Evolutionary conservation across 2,797 vertebrate species (phyloP), one percentile per base, ranked within the genome.

Genomic region (Sebastes diaconus): DNA sequence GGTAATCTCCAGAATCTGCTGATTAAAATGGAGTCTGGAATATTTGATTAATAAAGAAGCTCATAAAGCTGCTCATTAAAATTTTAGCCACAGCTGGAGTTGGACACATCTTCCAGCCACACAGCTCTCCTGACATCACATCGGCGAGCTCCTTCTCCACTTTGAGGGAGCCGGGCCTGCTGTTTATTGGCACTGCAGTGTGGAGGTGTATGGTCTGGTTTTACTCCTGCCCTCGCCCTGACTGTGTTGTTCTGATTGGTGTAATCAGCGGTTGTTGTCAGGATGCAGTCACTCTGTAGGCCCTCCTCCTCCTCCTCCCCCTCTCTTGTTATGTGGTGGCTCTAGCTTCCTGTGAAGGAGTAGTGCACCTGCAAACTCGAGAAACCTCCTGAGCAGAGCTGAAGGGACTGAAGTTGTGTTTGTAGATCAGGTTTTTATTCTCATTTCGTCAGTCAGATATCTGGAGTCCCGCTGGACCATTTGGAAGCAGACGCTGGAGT

Each of bases 281-380:
- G 90, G 91, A 93, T 90, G 84, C 82, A 92, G 92, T 84, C 83
- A 67, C 73, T 84, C 80, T 79, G 52, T 87, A 75, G 66, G 60
- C 75, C 81, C 79, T 50, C 77, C 22, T 83, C 63, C 42, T 46
- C 59, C 61, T 67, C 59, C 60, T 63, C 84, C 76, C 69, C 61
- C 61, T 65, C 78, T 65, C 84, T 84, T 81, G 75, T 88, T 84
- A 83, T 94, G 91, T 93, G 89, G 90, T 86, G 70, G 81, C 79
- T 84, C 57, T 79, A 71, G 76, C 90, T 95, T 95, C 94, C 94
- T 95, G 93, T 91, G 85, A 92, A 90, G 81, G 55, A 87, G 83
- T 77, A 39, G 64, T 78, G 88, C 91, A 93, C 92, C 92, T 94
- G 92, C 92, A 91, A 36, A 87, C 81, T 73, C 59, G 18, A 76